Percentiles rank a stretch among this genome's conserved stretches.
Evolutionary conservation across 2,888 invertebrate genomes (phyloP).

Genomic region (Oscheius sp.): DNA sequence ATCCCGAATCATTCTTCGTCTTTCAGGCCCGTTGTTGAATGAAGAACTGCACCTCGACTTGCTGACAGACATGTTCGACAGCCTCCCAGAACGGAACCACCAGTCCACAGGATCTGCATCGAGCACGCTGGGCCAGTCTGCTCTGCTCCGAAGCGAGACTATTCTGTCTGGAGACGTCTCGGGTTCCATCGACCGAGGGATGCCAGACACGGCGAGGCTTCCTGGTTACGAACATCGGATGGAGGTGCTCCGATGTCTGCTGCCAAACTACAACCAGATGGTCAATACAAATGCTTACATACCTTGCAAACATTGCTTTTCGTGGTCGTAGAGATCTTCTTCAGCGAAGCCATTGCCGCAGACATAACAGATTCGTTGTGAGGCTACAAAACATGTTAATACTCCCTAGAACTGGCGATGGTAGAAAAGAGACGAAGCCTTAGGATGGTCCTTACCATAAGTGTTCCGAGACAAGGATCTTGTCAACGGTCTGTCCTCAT

Average conservation of each 20-base stretch:
- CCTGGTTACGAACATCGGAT: conserved; percentile 12
- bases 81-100: conserved; percentile 13
- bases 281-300: background rate
- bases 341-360: conserved; percentile 28
- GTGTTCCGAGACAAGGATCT: conserved; percentile 29
- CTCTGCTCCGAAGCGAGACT: conserved; percentile 28
- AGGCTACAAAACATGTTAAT: conserved; percentile 9
- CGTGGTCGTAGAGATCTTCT: conserved; percentile 22
- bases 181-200: conserved; percentile 35
- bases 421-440: too few relatives aligned
- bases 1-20: too few relatives aligned
- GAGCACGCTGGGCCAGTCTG: conserved; percentile 15
- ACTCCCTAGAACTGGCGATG: too few relatives aligned
- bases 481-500: conserved; percentile 27
- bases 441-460: background rate
- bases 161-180: conserved; percentile 27
- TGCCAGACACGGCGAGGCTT: conserved; percentile 12
- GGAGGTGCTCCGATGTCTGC: background rate
- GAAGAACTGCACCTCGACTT: conserved; percentile 21
- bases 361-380: conserved; percentile 32
- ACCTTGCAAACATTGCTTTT: conserved; percentile 27
- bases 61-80: conserved; percentile 22
- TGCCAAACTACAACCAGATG: conserved; percentile 25
- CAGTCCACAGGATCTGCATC: conserved; percentile 8
- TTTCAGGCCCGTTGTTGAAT: conserved; percentile 24